phyloP scores from a whole-genome alignment of 1,140 invertebrate species.

The Bombus pascuorum region DNA sequence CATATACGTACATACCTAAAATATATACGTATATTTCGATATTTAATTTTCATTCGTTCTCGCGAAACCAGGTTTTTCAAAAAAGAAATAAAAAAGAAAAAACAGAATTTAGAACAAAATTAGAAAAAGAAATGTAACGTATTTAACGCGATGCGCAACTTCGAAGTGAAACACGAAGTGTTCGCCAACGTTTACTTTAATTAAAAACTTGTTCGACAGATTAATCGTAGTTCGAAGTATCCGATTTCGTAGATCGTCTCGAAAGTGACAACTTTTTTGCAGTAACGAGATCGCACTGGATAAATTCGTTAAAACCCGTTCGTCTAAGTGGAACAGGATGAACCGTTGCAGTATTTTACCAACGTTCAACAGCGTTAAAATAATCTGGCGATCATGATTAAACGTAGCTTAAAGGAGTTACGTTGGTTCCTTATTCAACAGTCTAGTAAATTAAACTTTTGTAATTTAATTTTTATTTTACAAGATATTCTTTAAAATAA shows the following conservation, averaged over 20 bases:
- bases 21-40: not conserved
- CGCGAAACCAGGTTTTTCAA: not conserved
- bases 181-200: slow-evolving; percentile 42
- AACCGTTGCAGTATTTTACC: not conserved
- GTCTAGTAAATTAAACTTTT: too few relatives aligned
- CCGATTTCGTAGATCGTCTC: not conserved
- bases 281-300: slow-evolving; percentile 20
- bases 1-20: too few relatives aligned
- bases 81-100: not conserved
- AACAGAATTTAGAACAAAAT: not conserved
- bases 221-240: not conserved
- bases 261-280: not conserved
- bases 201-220: slow-evolving; percentile 41
- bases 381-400: not conserved
- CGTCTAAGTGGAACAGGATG: not conserved
- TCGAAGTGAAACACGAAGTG: not conserved
- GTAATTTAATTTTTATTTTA: not conserved
- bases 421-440: too few relatives aligned
- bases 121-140: not conserved
- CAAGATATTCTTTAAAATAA: not conserved
- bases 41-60: not conserved
- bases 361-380: not conserved
- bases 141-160: slow-evolving; percentile 18
- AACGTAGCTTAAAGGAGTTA: not conserved
- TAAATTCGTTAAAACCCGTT: slow-evolving; percentile 3